Base-by-base conservation (phyloP, 1,140 invertebrate species). In the Drosophila setifemur region DNA sequence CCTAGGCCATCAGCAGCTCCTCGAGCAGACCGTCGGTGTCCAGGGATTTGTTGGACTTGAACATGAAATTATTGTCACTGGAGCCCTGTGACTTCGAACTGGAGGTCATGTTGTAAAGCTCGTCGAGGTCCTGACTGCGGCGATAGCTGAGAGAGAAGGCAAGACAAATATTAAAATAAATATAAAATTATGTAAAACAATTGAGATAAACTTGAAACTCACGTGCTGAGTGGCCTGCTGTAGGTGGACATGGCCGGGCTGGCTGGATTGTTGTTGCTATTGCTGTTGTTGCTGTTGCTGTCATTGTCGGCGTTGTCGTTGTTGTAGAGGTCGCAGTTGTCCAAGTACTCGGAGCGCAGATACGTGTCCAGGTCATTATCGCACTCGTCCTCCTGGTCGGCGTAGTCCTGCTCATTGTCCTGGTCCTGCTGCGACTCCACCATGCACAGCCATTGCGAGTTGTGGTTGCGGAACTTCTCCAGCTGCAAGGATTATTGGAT, bases 381-480 rank as follows among this genome's bases (percentile, higher is more conserved):
- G 19, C 61, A 66, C 11, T 94, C 93, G 66, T 93, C 93, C 33
- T 92, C 90, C 33, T 92, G 73, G 45, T 92, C 91, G 25, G 82
- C 76, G 29, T 90, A 91, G 66, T 92, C 91, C 69, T 91, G 91
- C 58, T 92, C 91, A 0, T 92, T 92, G 18, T 90, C 89, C 35
- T 92, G 89, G 53, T 92, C 91, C 50, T 90, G 89, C 18, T 90
- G 89, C 16, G 92, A 93, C 87, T 96, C 96, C 19, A 99, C 96
- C 95, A 99, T 98, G 78, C 98, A 97, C 40, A 99, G 91, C 98
- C 98, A 99, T 89, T 99, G 97, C 0, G 96, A 95, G 91, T 99
- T 99, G 91, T 99, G 97, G 90, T 96, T 97, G 14, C 97, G 93
- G 90, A 99, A 99, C 76, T 98, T 96, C 91, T 99, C 98, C 64